These are phyloP conservation scores for Protonemura montana DNA, from an alignment of 2,888 invertebrate species.

Conservation along the genomic window DNA sequence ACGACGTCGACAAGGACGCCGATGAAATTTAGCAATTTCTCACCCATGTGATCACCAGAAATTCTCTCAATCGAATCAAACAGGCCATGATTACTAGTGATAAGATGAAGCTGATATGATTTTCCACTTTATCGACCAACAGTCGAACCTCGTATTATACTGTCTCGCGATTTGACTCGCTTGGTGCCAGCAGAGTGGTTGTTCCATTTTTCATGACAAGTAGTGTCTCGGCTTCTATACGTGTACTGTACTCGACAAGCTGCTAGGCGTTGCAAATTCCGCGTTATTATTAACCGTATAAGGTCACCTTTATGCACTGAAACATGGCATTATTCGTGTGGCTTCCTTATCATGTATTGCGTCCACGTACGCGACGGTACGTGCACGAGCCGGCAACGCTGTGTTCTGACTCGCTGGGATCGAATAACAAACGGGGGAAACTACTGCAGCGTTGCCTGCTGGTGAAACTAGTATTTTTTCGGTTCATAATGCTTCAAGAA, in stretches of 20 bases:
- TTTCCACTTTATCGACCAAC: not conserved
- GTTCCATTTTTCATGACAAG: not conserved
- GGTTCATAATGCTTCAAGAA: not conserved
- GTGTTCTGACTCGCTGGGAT: not conserved
- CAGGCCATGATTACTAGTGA: not conserved
- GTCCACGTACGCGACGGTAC: not conserved
- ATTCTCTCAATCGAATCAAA: not conserved
- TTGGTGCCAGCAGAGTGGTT: not conserved
- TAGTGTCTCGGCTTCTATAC: not conserved
- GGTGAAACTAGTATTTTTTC: not conserved
- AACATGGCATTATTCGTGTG: not conserved
- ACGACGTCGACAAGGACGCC: not conserved
- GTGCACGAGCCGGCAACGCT: conserved; percentile 19
- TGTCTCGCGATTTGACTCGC: too few species aligned
- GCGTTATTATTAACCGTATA: conserved; percentile 17
- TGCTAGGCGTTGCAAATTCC: not conserved
- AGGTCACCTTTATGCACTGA: conserved; percentile 17
- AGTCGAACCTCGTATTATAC: not conserved
- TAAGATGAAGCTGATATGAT: not conserved
- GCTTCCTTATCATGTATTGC: not conserved
- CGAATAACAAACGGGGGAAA: not conserved
- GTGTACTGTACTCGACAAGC: not conserved
- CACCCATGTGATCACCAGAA: not conserved
- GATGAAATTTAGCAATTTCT: not conserved
- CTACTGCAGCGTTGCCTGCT: not conserved